Evolutionary conservation across 2,797 vertebrate species (phyloP).

Genomic region (Harpagifer antarcticus): DNA sequence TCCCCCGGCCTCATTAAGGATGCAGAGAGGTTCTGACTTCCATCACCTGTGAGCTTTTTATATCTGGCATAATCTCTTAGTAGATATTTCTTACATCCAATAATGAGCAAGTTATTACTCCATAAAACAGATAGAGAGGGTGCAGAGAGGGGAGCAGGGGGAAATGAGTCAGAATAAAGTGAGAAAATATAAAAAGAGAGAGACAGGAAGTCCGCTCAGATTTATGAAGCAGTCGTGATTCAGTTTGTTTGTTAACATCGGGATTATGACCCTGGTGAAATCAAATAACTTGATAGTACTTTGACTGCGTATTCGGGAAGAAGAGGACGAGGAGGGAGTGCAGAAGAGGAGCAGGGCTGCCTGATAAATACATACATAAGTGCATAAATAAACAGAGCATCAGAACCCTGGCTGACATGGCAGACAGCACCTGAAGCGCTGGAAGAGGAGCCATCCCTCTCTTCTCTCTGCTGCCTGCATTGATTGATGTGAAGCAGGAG

Average conservation of each 20-base stretch:
- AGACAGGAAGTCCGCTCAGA: constrained; percentile 34
- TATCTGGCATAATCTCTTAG: constrained; percentile 84
- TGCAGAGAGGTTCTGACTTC: constrained; percentile 78
- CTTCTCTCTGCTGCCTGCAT: constrained; percentile 68
- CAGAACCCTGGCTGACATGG: constrained; percentile 72
- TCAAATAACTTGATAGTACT: constrained; percentile 75
- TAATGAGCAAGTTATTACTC: constrained; percentile 85
- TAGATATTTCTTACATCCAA: constrained; percentile 83
- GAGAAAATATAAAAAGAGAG: constrained; percentile 24
- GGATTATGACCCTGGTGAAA: constrained; percentile 69
- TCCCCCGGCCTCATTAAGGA: constrained; percentile 81
- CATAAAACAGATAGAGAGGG: constrained; percentile 70
- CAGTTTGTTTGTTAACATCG: constrained; percentile 44
- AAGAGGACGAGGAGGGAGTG: too few species aligned
- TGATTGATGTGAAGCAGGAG: constrained; percentile 78
- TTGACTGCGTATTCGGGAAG: constrained; percentile 46
- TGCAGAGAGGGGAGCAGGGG: constrained; percentile 23
- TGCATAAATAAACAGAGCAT: constrained; percentile 80
- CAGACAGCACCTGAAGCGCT: constrained; percentile 78
- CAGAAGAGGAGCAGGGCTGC: constrained; percentile 45
- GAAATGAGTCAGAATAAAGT: constrained; percentile 19
- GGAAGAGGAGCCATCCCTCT: constrained; percentile 67
- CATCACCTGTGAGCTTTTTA: constrained; percentile 84
- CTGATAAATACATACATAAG: constrained; percentile 84
- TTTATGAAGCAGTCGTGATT: constrained; percentile 46